Conservation (phyloP, 2,888 invertebrate species). For the Cephonodes hylas region DNA sequence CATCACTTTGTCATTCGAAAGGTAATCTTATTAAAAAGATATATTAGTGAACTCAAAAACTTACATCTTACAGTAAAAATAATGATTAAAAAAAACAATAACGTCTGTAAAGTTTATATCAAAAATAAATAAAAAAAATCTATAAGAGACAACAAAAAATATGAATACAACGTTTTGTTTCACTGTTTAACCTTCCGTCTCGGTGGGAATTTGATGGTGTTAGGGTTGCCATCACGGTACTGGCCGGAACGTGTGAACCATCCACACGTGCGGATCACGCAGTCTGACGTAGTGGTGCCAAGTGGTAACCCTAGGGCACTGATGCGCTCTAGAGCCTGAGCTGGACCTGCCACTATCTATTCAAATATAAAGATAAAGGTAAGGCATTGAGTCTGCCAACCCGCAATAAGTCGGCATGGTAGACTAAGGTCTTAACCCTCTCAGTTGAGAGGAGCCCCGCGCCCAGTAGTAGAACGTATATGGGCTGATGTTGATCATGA, state of each 20-base stretch:
- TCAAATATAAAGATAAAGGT: neutral
- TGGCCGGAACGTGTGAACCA: constrained; percentile 53
- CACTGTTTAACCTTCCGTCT: constrained; percentile 42
- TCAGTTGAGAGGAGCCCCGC: too few species aligned
- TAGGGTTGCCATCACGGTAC: constrained; percentile 55
- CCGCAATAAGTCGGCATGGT: too few species aligned
- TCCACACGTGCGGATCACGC: constrained; percentile 55
- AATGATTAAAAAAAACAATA: too few species aligned
- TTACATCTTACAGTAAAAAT: too few species aligned
- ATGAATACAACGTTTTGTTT: neutral
- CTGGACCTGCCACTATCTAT: constrained; percentile 62
- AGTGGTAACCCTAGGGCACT: constrained; percentile 69
- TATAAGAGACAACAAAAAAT: neutral
- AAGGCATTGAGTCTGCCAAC: neutral
- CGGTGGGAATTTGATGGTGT: constrained; percentile 63
- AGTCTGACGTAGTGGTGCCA: constrained; percentile 59
- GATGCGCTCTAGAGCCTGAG: constrained; percentile 64
- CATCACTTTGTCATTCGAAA: too few species aligned
- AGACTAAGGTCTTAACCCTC: too few species aligned
- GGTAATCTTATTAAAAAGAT: too few species aligned
- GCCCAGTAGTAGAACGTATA: too few species aligned
- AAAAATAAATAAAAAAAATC: neutral
- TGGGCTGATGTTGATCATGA: too few species aligned
- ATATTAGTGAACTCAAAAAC: neutral
- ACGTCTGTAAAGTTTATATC: too few species aligned